Evolutionary conservation across 1,140 invertebrate species (phyloP), one percentile per base, ranked within the genome.

Genomic region (Teleopsis dalmanni): DNA sequence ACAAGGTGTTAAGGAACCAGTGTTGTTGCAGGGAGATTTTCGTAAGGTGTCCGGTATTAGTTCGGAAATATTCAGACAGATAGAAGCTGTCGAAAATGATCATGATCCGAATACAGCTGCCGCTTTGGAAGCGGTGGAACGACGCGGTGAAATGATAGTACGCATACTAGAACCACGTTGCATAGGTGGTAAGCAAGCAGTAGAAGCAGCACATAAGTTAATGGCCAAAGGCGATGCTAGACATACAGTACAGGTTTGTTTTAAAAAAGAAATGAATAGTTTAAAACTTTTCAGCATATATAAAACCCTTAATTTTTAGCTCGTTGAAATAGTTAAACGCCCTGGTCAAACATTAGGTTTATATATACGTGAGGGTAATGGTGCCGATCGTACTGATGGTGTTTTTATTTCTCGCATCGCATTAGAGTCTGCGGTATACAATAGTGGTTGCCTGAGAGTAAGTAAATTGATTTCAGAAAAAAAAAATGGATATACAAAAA

Each of bases 381-480:
- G 94, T 3, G 81, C 90, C 29, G 90, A 95, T 62, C 81, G 91
- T 40, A 83, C 83, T 34, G 92, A 95, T 68, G 96, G 96, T 23
- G 95, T 99, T 47, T 99, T 98, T 76, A 97, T 98, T 70, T 98
- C 95, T 2, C 80, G 95, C 65, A 98, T 99, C 74, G 95, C 95
- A 14, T 77, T 98, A 34, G 95, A 98, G 75, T 95, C 91, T 38
- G 89, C 92, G 7, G 92, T 96, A 16, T 95, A 94, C 72, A 94
- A 94, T 72, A 95, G 93, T 65, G 93, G 94, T 33, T 92, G 94
- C 69, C 75, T 98, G 41, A 88, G 91, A 73, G 83, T 85, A 67
- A 62, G 57, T 51, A 16, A 31, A 13, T 18, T 5, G 7, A 36
- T 36, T 35, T 9, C 11, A 38, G 27, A 8, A 25, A 9, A 23